Evolutionary conservation across 2,797 vertebrate genomes (phyloP).

Genomic region (Macropus fuliginosus): DNA sequence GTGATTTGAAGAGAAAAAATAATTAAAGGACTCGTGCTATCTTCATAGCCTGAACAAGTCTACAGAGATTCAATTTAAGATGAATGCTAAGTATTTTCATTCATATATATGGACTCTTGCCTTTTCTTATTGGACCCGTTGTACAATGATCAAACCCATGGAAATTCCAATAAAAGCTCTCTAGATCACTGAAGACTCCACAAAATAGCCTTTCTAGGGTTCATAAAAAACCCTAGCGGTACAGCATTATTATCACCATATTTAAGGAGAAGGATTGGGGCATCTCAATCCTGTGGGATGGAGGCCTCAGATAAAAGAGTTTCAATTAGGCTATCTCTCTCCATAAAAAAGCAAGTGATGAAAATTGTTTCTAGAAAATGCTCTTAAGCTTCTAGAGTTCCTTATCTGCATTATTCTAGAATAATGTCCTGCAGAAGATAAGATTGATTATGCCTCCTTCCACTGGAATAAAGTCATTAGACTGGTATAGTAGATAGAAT

Average conservation of each 20-base stretch:
- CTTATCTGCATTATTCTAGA: background rate
- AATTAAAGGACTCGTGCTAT: background rate
- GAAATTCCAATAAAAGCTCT: background rate
- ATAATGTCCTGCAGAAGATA: background rate
- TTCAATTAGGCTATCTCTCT: background rate
- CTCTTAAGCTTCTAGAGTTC: background rate
- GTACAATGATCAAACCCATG: background rate
- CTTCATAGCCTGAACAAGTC: conserved; percentile 1
- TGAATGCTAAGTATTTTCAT: background rate
- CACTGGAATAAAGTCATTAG: background rate
- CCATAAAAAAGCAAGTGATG: background rate
- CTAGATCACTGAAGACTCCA: background rate
- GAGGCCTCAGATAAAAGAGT: background rate
- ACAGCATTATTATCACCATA: background rate
- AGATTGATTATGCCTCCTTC: background rate
- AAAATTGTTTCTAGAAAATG: background rate
- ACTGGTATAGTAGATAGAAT: background rate
- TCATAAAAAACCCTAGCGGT: background rate
- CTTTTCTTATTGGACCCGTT: background rate
- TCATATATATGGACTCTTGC: background rate
- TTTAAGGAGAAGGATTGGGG: background rate
- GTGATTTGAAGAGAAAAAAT: conserved; percentile 17
- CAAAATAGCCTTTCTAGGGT: background rate
- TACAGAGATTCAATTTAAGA: background rate
- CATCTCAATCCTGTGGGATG: too few relatives aligned